A percentile compares a stretch with the other conserved stretches of the same genome.
Conservation (phyloP, 2,113 vertebrate species). For the Aix galericulata region DNA sequence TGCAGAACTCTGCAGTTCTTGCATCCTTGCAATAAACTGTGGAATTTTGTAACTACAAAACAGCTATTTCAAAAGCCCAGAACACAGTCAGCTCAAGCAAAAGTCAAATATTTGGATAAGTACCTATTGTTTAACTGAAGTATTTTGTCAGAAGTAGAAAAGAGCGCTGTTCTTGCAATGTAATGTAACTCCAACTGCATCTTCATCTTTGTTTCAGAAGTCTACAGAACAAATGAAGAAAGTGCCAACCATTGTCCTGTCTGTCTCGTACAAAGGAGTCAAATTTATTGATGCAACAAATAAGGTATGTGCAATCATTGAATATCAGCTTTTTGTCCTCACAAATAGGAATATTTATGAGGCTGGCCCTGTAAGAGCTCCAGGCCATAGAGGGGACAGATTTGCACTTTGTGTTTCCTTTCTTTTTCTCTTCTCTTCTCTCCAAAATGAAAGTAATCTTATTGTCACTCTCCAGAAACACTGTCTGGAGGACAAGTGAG, state of each 20-base stretch:
- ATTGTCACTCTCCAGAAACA: background rate
- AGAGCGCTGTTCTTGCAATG: background rate
- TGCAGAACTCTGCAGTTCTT: background rate
- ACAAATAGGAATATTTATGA: background rate
- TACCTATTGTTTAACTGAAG: constrained; percentile 14
- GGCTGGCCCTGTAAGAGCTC: background rate
- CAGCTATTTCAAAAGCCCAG: constrained; percentile 8
- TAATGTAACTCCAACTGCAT: constrained; percentile 48
- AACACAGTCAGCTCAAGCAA: background rate
- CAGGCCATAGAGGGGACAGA: background rate
- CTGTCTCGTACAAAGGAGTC: constrained; percentile 98
- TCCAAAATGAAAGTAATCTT: background rate
- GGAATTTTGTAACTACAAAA: background rate
- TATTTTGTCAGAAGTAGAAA: constrained; percentile 19
- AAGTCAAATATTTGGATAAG: constrained; percentile 16
- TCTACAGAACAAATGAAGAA: constrained; percentile 99
- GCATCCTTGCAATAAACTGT: no score
- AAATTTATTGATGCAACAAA: constrained; percentile 99
- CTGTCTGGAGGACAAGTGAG: background rate
- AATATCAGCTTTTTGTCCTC: background rate
- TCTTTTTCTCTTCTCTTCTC: background rate
- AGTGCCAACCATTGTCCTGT: constrained; percentile 96
- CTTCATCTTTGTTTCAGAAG: constrained; percentile 85
- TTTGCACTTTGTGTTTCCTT: background rate
- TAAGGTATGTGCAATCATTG: constrained; percentile 82